A percentile compares a stretch with the other conserved stretches of the same genome.
phyloP scores from a whole-genome alignment of 2,797 vertebrate species.

The Malurus leucopterus region DNA sequence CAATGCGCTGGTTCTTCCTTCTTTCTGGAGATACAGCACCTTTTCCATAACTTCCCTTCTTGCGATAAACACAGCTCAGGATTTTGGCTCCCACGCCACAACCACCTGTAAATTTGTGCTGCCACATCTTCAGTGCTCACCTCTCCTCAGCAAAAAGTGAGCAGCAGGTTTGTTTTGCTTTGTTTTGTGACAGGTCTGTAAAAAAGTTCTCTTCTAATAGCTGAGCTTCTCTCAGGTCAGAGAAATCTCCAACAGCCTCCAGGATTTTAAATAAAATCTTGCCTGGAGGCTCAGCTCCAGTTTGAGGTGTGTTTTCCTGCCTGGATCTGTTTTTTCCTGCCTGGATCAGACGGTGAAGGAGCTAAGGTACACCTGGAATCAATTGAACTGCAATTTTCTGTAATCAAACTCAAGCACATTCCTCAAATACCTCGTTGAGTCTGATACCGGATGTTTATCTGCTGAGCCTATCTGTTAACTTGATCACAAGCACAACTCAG shows the following conservation, averaged over 20 bases:
- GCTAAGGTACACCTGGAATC: constrained; percentile 3
- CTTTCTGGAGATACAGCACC: neutral
- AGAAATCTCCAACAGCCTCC: neutral
- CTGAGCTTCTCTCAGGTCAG: neutral
- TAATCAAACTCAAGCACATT: constrained; percentile 37
- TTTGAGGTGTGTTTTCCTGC: neutral
- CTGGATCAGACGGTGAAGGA: neutral
- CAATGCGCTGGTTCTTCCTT: neutral
- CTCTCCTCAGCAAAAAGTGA: neutral
- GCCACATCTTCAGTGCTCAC: neutral
- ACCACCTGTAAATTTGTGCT: neutral
- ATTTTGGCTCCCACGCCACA: neutral
- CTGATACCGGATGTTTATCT: constrained; percentile 27
- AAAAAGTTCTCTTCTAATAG: neutral
- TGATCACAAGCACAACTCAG: neutral
- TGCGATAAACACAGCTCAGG: neutral
- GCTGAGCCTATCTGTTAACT: neutral
- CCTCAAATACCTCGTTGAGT: neutral
- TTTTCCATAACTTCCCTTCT: neutral
- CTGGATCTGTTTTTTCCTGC: neutral
- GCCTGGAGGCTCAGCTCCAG: neutral
- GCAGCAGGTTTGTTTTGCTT: neutral
- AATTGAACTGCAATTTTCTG: constrained; percentile 15
- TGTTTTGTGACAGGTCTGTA: neutral
- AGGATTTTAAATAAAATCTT: neutral